Conservation (phyloP, 1,140 invertebrate species). For the Lepidurus apus region DNA sequence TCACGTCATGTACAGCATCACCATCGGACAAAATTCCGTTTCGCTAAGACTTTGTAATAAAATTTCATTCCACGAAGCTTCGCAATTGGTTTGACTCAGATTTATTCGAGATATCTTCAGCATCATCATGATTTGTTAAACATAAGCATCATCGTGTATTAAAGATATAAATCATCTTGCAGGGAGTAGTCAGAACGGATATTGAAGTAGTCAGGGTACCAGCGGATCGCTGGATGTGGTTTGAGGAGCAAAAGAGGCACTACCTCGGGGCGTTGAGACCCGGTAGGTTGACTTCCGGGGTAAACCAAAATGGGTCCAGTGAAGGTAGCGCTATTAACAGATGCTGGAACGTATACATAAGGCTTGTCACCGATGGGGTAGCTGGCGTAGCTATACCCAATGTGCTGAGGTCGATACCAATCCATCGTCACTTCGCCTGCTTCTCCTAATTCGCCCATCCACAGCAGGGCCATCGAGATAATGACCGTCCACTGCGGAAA, state of each 20-base stretch:
- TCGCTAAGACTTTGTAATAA: background rate
- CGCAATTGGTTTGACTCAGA: too few species aligned
- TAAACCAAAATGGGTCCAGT: background rate
- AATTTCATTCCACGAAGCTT: background rate
- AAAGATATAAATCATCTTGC: background rate
- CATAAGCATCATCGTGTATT: background rate
- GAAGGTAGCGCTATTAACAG: background rate
- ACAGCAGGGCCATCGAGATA: too few species aligned
- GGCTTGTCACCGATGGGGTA: background rate
- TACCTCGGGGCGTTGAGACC: background rate
- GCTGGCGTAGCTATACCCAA: background rate
- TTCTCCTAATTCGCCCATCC: background rate
- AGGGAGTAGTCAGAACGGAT: background rate
- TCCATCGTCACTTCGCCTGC: background rate
- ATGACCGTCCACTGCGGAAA: too few species aligned
- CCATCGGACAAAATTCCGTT: background rate
- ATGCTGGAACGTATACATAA: background rate
- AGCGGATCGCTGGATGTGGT: background rate
- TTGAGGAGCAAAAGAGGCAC: background rate
- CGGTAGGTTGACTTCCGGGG: background rate
- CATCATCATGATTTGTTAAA: too few species aligned
- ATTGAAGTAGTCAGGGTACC: background rate
- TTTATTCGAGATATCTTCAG: too few species aligned
- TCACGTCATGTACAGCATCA: slow-evolving; percentile 1
- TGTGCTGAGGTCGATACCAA: background rate